Base-by-base conservation (phyloP, 2,113 vertebrate species). In the Callionymus lyra region DNA sequence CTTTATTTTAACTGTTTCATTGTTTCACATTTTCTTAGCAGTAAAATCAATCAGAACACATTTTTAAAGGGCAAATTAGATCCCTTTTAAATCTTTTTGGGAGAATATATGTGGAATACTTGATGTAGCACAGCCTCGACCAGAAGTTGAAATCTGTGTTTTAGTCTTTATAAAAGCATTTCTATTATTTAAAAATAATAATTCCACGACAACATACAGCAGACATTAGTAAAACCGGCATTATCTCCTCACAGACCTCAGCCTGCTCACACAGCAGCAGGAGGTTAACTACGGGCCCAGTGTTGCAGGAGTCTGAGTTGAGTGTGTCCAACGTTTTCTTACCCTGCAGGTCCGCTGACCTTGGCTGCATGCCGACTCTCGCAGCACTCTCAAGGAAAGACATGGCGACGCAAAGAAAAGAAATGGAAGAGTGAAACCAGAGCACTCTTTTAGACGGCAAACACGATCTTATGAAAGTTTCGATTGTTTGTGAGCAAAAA, bases 331-430 rank as follows among this genome's bases (percentile, higher is more conserved):
- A 71, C 21, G 21, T 27, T 27, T 66, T 69, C 63, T 78, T 69
- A 64, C 72, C 77, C 81, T 75, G 53, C 27, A 72, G 80, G 80
- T 68, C 68, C 64, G 69, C 59, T 76, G 67, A 70, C 62, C 52
- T 74, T 81, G 86, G 84, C 70, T 65, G 60, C 49, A 63, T 86
- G 84, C 86, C 75, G 21, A 71, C 68, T 77, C 58, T 55, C 59
- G 62, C 57, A 69, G 69, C 69, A 63, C 65, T 75, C 68, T 79
- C 72, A 70, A 74, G 69, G 47, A 70, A 67, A 65, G 55, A 44
- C 47, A 50, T 44, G 60, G 59, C 4, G 12, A 18, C 37, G 16
- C 12, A 19, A 60, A 19, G 51, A 80, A 74, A 70, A 63, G 9
- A 50, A 21, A 60, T 40, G 37, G 40, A 50, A 59, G 9, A 49